Conservation (phyloP, 2,113 vertebrate species). For the Labeo rohita region DNA sequence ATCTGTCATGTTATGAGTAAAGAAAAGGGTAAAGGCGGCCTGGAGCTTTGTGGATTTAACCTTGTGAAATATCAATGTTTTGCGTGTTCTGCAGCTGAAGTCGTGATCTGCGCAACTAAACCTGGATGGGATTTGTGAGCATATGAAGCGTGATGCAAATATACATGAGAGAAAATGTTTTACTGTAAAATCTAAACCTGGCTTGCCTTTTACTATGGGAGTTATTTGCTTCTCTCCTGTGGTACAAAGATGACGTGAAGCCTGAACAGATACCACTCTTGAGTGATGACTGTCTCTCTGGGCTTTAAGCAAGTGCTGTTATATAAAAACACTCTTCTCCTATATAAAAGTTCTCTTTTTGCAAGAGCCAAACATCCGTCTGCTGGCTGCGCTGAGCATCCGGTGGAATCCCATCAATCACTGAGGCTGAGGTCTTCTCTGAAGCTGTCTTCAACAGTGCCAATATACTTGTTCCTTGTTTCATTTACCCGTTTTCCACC, state of each 20-base stretch:
- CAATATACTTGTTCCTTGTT: background rate
- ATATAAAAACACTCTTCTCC: background rate
- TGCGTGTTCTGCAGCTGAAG: background rate
- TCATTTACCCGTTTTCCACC: background rate
- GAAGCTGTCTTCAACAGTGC: background rate
- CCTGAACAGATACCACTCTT: background rate
- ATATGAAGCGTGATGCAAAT: background rate
- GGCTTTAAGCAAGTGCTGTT: slow-evolving; percentile 9
- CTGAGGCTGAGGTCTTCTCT: background rate
- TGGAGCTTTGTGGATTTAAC: slow-evolving; percentile 14
- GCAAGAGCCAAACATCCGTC: background rate
- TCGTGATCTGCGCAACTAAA: background rate
- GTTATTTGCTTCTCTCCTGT: background rate
- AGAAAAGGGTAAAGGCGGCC: slow-evolving; percentile 21
- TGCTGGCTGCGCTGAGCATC: background rate
- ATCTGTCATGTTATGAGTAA: slow-evolving; percentile 13
- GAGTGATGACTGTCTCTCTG: slow-evolving; percentile 8
- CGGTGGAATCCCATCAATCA: slow-evolving; percentile 17
- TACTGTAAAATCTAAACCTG: background rate
- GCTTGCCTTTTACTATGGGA: background rate
- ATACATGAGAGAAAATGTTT: background rate
- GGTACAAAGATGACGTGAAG: slow-evolving; percentile 1
- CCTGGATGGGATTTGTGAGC: background rate
- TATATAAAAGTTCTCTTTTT: background rate
- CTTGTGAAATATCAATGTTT: slow-evolving; percentile 10